These are phyloP conservation scores for Pseudococcus longispinus DNA, from an alignment of 2,888 invertebrate species.

Conservation along the genomic window DNA sequence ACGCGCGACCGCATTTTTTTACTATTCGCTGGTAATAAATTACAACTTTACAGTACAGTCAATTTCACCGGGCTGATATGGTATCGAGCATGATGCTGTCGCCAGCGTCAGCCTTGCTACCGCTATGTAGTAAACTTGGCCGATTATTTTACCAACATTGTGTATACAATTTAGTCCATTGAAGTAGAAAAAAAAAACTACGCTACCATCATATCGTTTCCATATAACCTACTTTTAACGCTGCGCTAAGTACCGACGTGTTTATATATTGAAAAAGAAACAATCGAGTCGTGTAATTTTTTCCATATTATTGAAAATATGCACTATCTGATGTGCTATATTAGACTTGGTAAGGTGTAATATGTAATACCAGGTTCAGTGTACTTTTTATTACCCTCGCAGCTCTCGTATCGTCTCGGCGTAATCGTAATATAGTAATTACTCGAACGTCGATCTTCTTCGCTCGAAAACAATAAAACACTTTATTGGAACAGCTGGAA, in stretches of 20 bases:
- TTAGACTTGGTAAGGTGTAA: neutral
- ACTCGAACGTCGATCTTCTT: neutral
- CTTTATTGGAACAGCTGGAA: neutral
- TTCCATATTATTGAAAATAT: slow-evolving; percentile 20
- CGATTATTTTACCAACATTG: slow-evolving; percentile 20
- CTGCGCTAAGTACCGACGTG: neutral
- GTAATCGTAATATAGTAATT: neutral
- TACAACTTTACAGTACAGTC: neutral
- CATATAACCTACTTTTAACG: slow-evolving; percentile 45
- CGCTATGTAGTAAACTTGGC: neutral
- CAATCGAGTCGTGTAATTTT: slow-evolving; percentile 18
- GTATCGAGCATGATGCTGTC: neutral
- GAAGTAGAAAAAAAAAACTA: slow-evolving; percentile 17
- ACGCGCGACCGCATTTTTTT: slow-evolving; percentile 45
- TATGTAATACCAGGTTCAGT: slow-evolving; percentile 5
- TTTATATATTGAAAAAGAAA: neutral
- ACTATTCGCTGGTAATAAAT: slow-evolving; percentile 6
- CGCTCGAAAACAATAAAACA: neutral
- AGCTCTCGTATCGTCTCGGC: neutral
- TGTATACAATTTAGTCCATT: neutral
- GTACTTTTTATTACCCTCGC: neutral
- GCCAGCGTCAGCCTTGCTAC: neutral
- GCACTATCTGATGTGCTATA: neutral
- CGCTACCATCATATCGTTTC: slow-evolving; percentile 27
- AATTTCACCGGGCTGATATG: slow-evolving; percentile 33